Evolutionary conservation across 2,797 vertebrate species (phyloP), one percentile per base, ranked within the genome.

Genomic region (Pterois miles): DNA sequence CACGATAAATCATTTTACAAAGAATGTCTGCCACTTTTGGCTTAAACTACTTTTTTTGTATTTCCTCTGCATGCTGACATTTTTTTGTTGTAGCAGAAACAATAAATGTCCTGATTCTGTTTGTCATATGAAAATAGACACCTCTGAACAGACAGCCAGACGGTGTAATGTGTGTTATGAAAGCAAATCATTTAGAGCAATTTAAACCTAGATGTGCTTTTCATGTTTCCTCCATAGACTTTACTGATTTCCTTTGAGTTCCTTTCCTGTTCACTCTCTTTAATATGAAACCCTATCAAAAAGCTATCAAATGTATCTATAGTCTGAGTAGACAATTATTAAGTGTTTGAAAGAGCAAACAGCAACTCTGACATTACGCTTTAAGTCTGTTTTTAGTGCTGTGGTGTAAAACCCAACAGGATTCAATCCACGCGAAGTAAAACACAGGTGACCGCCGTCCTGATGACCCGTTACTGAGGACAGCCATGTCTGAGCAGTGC

Each of bases 1-100:
- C 82, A 83, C 76, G 82, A 91, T 89, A 91, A 92, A 87, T 90
- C 69, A 40, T 85, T 89, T 85, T 65, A 69, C 60, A 76, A 79
- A 81, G 60, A 13, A 71, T 31, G 71, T 85, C 85, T 90, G 87
- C 86, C 83, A 82, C 78, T 86, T 89, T 88, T 63, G 76, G 64
- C 85, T 81, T 80, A 57, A 81, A 82, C 72, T 72, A 71, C 76
- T 64, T 72, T 76, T 34, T 88, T 81, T 74, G 36, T 82, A 71
- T 83, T 76, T 70, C 54, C 36, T 85, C 56, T 83, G 52, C 78
- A 71, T 25, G 66, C 73, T 89, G 86, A 87, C 80, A 88, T 76
- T 87, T 58, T 43, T 84, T 59, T 85, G 66, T 82, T 77, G 71
- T 69, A 64, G 67, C 62, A 16, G 57, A 59, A 77, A 88, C 74